Evolutionary conservation across 2,797 vertebrate species (phyloP).

Genomic region (Pantherophis vulpinus): DNA sequence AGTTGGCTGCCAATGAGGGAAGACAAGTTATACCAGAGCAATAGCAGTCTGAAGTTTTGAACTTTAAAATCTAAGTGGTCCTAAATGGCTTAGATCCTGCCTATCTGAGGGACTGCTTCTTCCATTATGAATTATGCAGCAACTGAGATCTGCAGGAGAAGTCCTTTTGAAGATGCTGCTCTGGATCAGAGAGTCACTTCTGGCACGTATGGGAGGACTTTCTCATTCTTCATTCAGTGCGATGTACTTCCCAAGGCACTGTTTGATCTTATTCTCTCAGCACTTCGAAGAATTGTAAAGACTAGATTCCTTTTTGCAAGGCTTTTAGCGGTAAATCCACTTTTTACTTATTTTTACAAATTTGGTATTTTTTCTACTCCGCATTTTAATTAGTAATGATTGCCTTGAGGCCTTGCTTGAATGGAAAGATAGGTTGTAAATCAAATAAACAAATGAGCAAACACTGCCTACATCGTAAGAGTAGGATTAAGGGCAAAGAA

Average conservation of each 20-base stretch:
- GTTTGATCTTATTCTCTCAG: neutral
- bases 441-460: neutral
- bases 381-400: neutral
- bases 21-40: neutral
- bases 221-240: neutral
- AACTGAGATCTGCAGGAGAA: neutral
- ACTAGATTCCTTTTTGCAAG: neutral
- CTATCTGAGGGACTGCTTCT: neutral
- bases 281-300: neutral
- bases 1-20: neutral
- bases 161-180: neutral
- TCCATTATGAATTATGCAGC: neutral
- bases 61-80: neutral
- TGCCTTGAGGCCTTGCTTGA: neutral
- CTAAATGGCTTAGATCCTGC: neutral
- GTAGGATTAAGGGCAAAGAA: neutral
- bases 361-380: neutral
- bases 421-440: neutral
- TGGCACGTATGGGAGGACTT: neutral
- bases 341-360: neutral
- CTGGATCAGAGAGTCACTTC: neutral
- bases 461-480: neutral
- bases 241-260: neutral
- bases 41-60: neutral
- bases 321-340: neutral